phyloP scores from a whole-genome alignment of 2,797 vertebrate genomes.

The Crypturellus tataupa region DNA sequence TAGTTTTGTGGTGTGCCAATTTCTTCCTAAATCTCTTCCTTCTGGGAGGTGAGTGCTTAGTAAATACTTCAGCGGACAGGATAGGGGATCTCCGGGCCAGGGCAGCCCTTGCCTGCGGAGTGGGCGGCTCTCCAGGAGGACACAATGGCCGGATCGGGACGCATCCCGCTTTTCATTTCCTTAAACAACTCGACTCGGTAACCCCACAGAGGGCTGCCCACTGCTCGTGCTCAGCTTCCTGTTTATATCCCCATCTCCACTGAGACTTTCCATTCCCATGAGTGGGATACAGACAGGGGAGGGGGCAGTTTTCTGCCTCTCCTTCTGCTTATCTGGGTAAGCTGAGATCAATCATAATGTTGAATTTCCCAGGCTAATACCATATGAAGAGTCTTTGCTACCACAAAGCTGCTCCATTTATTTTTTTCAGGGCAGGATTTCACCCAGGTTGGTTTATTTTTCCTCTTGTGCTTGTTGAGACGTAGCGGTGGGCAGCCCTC shows the following conservation, averaged over 20 bases:
- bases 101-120: conserved; percentile 42
- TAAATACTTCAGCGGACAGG: conserved; percentile 36
- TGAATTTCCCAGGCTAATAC: not conserved
- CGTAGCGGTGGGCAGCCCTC: not conserved
- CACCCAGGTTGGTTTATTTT: not conserved
- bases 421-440: not conserved
- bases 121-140: not conserved
- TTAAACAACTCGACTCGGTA: conserved; percentile 27
- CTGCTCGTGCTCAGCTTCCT: not conserved
- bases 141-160: conserved; percentile 59
- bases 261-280: not conserved
- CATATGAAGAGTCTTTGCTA: not conserved
- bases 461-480: not conserved
- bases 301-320: not conserved
- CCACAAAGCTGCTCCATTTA: not conserved
- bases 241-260: not conserved
- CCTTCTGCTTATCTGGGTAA: not conserved
- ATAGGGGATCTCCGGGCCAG: not conserved
- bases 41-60: conserved; percentile 4
- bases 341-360: rapidly evolving
- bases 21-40: conserved; percentile 43
- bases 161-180: not conserved
- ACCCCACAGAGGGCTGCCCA: not conserved
- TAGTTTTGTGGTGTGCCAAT: conserved; percentile 23
- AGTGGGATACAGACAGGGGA: not conserved